phyloP scores from a whole-genome alignment of 2,888 invertebrate species.

The Stenodema calcarata region DNA sequence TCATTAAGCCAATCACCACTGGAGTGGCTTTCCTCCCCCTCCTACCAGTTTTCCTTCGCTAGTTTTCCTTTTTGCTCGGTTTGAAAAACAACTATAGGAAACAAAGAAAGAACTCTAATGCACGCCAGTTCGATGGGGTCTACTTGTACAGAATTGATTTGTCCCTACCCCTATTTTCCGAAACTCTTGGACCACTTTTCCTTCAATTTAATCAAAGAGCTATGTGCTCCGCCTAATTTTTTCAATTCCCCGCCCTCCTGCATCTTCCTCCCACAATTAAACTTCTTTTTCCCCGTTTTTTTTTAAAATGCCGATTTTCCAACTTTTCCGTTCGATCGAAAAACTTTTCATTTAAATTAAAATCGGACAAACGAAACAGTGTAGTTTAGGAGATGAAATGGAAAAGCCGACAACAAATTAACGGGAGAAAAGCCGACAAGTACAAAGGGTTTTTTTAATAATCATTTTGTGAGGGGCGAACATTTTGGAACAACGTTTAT shows the following conservation, averaged over 20 bases:
- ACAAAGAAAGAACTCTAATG: conserved; percentile 48
- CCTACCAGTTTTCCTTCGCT: conserved; percentile 25
- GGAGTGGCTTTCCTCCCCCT: conserved; percentile 35
- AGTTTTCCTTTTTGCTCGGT: conserved; percentile 16
- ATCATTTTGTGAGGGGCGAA: no score
- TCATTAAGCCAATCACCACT: conserved; percentile 56
- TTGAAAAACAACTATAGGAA: conserved; percentile 48
- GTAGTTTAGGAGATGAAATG: neutral
- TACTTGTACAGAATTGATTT: conserved; percentile 45
- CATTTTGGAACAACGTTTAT: no score
- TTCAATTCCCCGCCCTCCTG: neutral
- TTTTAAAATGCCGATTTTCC: neutral
- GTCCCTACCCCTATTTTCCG: conserved; percentile 23
- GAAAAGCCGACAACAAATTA: neutral
- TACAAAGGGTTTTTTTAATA: neutral
- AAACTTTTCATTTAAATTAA: conserved; percentile 2
- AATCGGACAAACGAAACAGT: neutral
- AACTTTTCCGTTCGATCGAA: neutral
- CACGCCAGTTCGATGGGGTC: conserved; percentile 30
- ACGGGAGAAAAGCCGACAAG: neutral
- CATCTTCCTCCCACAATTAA: neutral
- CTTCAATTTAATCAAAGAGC: conserved; percentile 44
- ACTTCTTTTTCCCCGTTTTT: neutral
- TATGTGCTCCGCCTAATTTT: conserved; percentile 46
- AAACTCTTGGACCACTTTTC: conserved; percentile 5